Conservation (phyloP, 1,140 invertebrate genomes). For the Maniola jurtina region DNA sequence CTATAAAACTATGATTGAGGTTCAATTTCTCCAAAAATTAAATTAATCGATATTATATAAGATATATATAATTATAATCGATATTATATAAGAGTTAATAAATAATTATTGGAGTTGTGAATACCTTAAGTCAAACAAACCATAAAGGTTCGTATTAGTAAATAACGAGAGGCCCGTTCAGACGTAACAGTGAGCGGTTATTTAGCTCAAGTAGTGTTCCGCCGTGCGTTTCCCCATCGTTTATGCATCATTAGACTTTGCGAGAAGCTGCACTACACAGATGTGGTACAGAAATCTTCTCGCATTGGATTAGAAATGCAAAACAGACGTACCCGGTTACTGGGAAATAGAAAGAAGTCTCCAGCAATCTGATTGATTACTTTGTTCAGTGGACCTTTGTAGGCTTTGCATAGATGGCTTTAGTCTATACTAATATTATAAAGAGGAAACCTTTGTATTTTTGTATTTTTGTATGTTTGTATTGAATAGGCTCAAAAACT, state of each 20-base stretch:
- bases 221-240: constrained; percentile 46
- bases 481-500: too few relatives aligned
- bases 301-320: constrained; percentile 51
- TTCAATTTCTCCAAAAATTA: not conserved
- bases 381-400: too few relatives aligned
- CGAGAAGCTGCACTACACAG: constrained; percentile 26
- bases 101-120: constrained; percentile 7
- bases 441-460: too few relatives aligned
- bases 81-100: constrained; percentile 24
- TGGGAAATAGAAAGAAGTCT: constrained; percentile 32
- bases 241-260: constrained; percentile 51
- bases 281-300: constrained; percentile 32
- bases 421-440: too few relatives aligned
- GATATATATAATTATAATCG: too few relatives aligned
- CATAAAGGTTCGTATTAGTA: constrained; percentile 29
- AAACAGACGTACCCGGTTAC: constrained; percentile 35
- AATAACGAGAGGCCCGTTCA: constrained; percentile 29
- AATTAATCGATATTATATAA: constrained; percentile 14
- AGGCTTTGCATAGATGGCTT: too few relatives aligned
- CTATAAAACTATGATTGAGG: not conserved
- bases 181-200: constrained; percentile 49
- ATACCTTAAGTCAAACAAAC: constrained; percentile 9
- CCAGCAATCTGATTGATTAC: too few relatives aligned
- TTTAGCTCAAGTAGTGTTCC: constrained; percentile 51
- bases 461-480: too few relatives aligned